A percentile compares a stretch with the other conserved stretches of the same genome.
Conservation (phyloP, 1,140 invertebrate species). For the Trachymyrmex septentrionalis region DNA sequence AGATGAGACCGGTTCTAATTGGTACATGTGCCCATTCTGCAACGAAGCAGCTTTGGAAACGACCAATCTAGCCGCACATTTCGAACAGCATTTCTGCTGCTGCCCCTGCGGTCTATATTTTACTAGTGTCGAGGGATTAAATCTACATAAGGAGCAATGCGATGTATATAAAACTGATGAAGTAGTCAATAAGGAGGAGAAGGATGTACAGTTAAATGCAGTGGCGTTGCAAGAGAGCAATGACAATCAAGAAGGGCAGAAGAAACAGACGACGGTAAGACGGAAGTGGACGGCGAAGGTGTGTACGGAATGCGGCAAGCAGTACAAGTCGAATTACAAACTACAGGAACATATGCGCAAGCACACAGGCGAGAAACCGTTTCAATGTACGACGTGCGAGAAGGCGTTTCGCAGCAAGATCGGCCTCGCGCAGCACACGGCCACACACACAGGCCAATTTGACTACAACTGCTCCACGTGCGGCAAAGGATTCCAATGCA, state of each 20-base stretch:
- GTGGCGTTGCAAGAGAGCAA: constrained; percentile 50
- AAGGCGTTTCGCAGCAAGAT: constrained; percentile 91
- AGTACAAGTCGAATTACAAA: constrained; percentile 89
- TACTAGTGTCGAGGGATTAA: constrained; percentile 84
- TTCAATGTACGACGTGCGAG: constrained; percentile 91
- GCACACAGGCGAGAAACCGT: constrained; percentile 94
- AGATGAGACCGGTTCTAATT: constrained; percentile 82
- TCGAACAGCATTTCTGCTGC: constrained; percentile 87
- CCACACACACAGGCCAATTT: constrained; percentile 90
- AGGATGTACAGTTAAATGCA: constrained; percentile 61
- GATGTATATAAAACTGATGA: constrained; percentile 74
- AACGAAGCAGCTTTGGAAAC: constrained; percentile 85
- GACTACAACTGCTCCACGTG: constrained; percentile 90
- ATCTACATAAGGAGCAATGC: constrained; percentile 84
- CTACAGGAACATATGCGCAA: constrained; percentile 92
- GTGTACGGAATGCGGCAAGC: constrained; percentile 88
- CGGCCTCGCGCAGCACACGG: constrained; percentile 90
- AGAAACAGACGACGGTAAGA: constrained; percentile 76
- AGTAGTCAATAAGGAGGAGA: constrained; percentile 41
- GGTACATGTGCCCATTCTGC: constrained; percentile 87
- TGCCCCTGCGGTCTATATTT: constrained; percentile 85
- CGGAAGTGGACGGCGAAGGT: constrained; percentile 86
- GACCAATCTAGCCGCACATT: constrained; percentile 85
- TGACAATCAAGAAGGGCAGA: constrained; percentile 70
- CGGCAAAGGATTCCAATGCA: constrained; percentile 91